Base-by-base conservation (phyloP, 2,888 invertebrate species). In the Liposcelis brunnea region DNA sequence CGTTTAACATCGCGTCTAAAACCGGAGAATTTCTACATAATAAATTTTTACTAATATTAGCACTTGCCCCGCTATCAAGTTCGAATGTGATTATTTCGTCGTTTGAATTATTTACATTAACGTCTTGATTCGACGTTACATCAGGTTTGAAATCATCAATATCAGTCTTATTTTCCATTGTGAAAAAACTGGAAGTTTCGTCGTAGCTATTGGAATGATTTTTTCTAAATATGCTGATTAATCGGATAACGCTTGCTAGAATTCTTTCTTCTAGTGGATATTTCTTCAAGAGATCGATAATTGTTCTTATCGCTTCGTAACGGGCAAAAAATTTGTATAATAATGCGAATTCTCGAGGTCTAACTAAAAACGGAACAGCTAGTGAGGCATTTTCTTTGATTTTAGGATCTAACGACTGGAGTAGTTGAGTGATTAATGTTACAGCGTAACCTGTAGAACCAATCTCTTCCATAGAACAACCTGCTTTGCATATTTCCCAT, bases 381-480 rank as follows among this genome's bases (percentile, higher is more conserved):
- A 40, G 15, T 14, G 16, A 3, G 4, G 21, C 19, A 21, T 19
- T 19, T 18, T 19, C n/a, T 40, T 19, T 40, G 7, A 7, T 5
- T 12, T 19, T 40, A n/a, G 3, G 4, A 40, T 40, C 40, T 18
- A 5, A 5, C 15, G 40, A 19, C 4, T 4, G 7, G 3, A 40
- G 11, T 16, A 14, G 16, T 15, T 40, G 40, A 5, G 10, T 18
- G 7, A 40, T 21, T 14, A 19, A 16, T n/a, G 15, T 18, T 21
- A 6, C 40, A 18, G 18, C 40, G 16, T 40, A 40, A 19, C 18
- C 19, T 4, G 18, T 19, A 6, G 5, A 18, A 19, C 40, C 40
- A 7, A 40, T 19, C 11, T 40, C 40, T n/a, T 40, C 40, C 40
- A 40, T 40, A 5, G 40, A n/a, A 19, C 40, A 40, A n/a, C 40